These are phyloP conservation scores for Manis pentadactyla DNA, from an alignment of 2,797 vertebrate genomes.

Conservation along the genomic window DNA sequence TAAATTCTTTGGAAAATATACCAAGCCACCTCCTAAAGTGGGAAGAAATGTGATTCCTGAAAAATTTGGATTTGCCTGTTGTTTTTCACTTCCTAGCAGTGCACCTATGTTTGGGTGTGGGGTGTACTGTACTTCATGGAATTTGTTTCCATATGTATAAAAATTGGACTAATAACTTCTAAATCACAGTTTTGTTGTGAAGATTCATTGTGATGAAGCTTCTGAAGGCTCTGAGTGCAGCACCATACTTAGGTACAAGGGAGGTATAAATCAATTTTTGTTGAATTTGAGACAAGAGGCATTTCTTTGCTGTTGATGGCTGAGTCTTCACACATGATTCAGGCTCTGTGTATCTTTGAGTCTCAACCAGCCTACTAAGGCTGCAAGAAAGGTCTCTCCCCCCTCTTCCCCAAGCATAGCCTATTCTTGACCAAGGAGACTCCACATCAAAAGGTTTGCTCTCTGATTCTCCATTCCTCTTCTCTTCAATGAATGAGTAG, in stretches of 20 bases:
- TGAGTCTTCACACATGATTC: background rate
- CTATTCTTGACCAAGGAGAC: background rate
- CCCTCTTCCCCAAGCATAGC: no score
- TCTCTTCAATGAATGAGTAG: background rate
- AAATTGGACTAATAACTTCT: background rate
- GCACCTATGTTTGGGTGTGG: background rate
- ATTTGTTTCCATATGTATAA: background rate
- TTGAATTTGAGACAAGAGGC: background rate
- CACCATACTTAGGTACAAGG: accelerated
- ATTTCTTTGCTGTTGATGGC: background rate
- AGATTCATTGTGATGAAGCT: background rate
- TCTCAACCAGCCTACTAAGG: background rate
- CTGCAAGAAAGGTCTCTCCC: accelerated
- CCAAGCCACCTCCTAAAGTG: background rate
- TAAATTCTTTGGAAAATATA: background rate
- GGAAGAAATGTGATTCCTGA: background rate
- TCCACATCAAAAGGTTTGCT: background rate
- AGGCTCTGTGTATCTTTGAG: background rate
- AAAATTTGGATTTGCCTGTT: background rate
- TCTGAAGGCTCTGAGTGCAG: background rate
- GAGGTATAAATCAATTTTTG: no score
- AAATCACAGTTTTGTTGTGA: background rate
- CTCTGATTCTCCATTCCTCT: background rate
- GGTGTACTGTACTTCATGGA: background rate
- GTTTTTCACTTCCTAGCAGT: background rate